Base-by-base conservation (phyloP, 2,113 vertebrate genomes). In the Petromus typicus region DNA sequence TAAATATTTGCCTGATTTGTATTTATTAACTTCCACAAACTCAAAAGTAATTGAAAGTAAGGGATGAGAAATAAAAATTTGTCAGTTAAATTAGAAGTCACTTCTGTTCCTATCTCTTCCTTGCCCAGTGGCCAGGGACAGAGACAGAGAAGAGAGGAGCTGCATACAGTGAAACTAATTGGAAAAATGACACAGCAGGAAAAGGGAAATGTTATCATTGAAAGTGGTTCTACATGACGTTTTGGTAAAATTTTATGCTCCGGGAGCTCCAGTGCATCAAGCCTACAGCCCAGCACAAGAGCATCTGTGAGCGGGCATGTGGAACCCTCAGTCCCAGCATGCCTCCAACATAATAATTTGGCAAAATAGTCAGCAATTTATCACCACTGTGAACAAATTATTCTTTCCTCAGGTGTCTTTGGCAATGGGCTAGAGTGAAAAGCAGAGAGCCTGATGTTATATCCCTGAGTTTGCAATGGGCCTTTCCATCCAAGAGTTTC, bases 11-110 rank as follows among this genome's bases (percentile, higher is more conserved):
- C 96, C 79, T 79, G 0, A 88, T 89, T 95, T 82, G 25, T 56
- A 63, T 90, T 94, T 92, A 79, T 9, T 89, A 64, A 93, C 5
- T 67, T 80, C 9, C 51, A 73, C 32, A 80, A 45, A 81, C 73
- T 93, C 96, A 89, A 94, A 81, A 85, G 23, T 48, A 80, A 94
- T 66, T 94, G 16, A 64, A 86, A 96, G 37, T 71, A 37, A 18
- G 0, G 32, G 63, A 27, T 91, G 63, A 64, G 66, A 95, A 97
- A 93, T 75, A 84, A 59, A 8, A 48, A 71, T 97, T 95, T 3
- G 56, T 94, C 95, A 90, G 27, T n/a, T 76, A 27, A 95, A 96
- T 93, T 76, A 81, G 54, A 83, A 90, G 78, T 76, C 75, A 27
- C 18, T 87, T 80, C 43, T 86, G 2, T 0, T 32, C 12, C 3